phyloP scores from a whole-genome alignment of 2,888 invertebrate species.

The Agapostemon virescens region DNA sequence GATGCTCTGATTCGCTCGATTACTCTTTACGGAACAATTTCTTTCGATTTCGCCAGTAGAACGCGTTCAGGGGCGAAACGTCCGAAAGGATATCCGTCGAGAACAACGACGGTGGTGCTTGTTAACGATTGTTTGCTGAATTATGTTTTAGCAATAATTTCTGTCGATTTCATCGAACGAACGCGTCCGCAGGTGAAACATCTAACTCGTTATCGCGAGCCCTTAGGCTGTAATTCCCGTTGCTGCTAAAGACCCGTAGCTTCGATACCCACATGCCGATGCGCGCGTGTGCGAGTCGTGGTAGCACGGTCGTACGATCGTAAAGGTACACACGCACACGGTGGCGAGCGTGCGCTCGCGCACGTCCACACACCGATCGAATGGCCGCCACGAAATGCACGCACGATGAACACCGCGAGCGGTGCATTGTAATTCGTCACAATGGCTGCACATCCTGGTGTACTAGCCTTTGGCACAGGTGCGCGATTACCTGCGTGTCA shows the following conservation, averaged over 20 bases:
- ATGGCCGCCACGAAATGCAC: constrained; percentile 60
- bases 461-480: constrained; percentile 75
- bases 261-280: constrained; percentile 34
- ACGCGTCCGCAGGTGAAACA: not conserved
- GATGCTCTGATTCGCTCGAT: too few species aligned
- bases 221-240: constrained; percentile 2
- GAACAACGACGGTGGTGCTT: too few species aligned
- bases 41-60: too few species aligned
- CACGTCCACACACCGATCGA: not conserved
- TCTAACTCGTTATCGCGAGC: not conserved
- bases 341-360: not conserved
- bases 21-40: too few species aligned
- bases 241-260: constrained; percentile 27
- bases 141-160: not conserved
- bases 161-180: not conserved
- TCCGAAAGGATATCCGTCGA: too few species aligned
- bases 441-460: constrained; percentile 77
- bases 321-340: not conserved
- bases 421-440: constrained; percentile 77
- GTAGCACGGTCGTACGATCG: too few species aligned
- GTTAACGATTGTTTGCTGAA: not conserved
- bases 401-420: constrained; percentile 60
- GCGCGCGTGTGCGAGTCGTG: too few species aligned
- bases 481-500: constrained; percentile 71
- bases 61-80: too few species aligned